Evolutionary conservation across 2,888 invertebrate genomes (phyloP).

Genomic region (Drosophila cognata): DNA sequence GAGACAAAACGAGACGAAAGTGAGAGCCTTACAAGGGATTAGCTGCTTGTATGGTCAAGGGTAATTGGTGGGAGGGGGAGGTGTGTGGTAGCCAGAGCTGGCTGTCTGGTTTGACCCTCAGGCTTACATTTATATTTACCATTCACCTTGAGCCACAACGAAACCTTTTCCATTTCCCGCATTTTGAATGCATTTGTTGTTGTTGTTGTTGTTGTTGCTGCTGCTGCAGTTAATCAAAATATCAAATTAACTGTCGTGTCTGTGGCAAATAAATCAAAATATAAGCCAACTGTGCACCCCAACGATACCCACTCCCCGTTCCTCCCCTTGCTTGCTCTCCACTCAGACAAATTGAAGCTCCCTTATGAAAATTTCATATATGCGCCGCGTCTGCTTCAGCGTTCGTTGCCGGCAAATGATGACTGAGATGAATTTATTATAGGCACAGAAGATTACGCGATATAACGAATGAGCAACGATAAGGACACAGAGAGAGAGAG

Average conservation of each 20-base stretch:
- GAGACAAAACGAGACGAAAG: constrained; percentile 57
- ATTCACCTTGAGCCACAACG: constrained; percentile 7
- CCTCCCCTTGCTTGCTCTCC: background rate
- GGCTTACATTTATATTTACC: constrained; percentile 9
- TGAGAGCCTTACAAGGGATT: constrained; percentile 69
- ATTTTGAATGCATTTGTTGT: constrained; percentile 26
- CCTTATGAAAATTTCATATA: constrained; percentile 71
- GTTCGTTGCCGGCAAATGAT: constrained; percentile 47
- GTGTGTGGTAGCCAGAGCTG: constrained; percentile 27
- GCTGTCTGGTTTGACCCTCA: constrained; percentile 45
- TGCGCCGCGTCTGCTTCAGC: constrained; percentile 2
- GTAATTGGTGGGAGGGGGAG: background rate
- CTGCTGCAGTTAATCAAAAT: constrained; percentile 85
- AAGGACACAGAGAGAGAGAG: background rate
- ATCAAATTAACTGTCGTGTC: constrained; percentile 85
- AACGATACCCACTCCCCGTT: constrained; percentile 12
- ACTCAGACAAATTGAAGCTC: constrained; percentile 29
- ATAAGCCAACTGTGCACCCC: constrained; percentile 46
- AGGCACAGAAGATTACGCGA: constrained; percentile 65
- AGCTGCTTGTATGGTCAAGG: constrained; percentile 18
- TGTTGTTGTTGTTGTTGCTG: constrained; percentile 54
- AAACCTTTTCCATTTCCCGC: constrained; percentile 13
- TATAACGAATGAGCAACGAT: constrained; percentile 55
- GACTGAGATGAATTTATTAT: constrained; percentile 76
- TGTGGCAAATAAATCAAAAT: constrained; percentile 85